Conservation (phyloP, 2,113 vertebrate species). For the Opisthocomus hoazin region DNA sequence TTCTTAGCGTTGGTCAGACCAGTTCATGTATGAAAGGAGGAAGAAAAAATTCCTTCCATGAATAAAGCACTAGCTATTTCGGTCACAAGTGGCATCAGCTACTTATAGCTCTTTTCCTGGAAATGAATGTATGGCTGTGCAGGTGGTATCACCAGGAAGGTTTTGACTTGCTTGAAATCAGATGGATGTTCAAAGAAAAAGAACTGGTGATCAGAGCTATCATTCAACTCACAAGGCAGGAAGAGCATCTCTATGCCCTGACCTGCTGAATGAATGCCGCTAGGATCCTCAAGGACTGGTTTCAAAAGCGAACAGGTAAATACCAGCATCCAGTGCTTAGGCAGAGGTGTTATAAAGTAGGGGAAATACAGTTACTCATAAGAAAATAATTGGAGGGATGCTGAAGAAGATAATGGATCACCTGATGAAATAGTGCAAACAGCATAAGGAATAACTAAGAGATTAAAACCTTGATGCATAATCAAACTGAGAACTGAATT, state of each 20-base stretch:
- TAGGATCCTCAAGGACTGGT: neutral
- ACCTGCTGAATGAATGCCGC: neutral
- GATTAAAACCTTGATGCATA: neutral
- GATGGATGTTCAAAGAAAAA: neutral
- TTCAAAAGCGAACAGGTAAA: neutral
- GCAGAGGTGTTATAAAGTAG: neutral
- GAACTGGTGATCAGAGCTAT: neutral
- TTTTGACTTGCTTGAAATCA: neutral
- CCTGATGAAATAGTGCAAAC: neutral
- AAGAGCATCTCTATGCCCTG: neutral
- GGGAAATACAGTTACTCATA: neutral
- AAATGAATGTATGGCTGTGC: neutral
- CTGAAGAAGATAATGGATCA: neutral
- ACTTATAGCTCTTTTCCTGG: neutral
- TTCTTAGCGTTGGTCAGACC: neutral
- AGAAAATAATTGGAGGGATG: neutral
- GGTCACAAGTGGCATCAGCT: neutral
- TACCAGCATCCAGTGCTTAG: neutral
- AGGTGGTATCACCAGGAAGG: neutral
- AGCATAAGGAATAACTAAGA: neutral
- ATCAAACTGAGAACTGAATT: neutral
- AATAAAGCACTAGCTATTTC: slow-evolving; percentile 24
- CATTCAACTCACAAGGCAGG: neutral
- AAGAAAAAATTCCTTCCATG: neutral
- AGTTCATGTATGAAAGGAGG: neutral